Evolutionary conservation across 1,140 invertebrate genomes (phyloP).

Genomic region (Trypoxylus dichotomus): DNA sequence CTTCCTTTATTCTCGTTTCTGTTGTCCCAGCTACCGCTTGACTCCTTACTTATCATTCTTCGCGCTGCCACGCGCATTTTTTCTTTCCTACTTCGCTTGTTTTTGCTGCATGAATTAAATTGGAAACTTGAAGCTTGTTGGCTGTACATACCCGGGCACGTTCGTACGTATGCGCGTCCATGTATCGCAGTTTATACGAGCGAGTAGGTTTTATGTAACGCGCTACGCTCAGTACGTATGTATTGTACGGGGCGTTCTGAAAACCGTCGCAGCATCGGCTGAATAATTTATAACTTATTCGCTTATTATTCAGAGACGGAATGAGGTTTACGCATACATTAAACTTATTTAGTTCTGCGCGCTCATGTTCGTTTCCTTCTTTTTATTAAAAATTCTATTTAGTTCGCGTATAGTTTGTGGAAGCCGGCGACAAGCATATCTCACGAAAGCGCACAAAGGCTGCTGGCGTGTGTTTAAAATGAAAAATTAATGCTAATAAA

Average conservation of each 20-base stretch:
- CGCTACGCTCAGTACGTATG: neutral
- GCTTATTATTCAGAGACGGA: conserved; percentile 16
- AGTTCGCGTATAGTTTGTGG: neutral
- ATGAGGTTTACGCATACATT: conserved; percentile 19
- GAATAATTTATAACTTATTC: conserved; percentile 25
- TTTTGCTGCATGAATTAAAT: conserved; percentile 20
- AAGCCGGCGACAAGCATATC: neutral
- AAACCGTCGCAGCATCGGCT: neutral
- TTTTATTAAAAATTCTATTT: conserved; percentile 22
- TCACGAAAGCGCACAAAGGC: neutral
- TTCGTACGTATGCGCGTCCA: neutral
- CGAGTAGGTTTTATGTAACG: conserved; percentile 20
- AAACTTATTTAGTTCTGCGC: conserved; percentile 1
- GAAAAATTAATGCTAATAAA: neutral
- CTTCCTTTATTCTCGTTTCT: conserved; percentile 14
- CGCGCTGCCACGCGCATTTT: neutral
- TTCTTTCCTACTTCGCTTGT: neutral
- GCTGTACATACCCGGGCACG: neutral
- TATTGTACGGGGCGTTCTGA: neutral
- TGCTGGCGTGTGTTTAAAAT: neutral
- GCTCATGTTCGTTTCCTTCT: neutral
- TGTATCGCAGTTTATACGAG: neutral
- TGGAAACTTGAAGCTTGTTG: conserved; percentile 6
- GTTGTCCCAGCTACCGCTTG: neutral
- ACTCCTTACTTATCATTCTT: neutral